Evolutionary conservation across 2,888 invertebrate species (phyloP).

Genomic region (Caenorhabditis sp.): DNA sequence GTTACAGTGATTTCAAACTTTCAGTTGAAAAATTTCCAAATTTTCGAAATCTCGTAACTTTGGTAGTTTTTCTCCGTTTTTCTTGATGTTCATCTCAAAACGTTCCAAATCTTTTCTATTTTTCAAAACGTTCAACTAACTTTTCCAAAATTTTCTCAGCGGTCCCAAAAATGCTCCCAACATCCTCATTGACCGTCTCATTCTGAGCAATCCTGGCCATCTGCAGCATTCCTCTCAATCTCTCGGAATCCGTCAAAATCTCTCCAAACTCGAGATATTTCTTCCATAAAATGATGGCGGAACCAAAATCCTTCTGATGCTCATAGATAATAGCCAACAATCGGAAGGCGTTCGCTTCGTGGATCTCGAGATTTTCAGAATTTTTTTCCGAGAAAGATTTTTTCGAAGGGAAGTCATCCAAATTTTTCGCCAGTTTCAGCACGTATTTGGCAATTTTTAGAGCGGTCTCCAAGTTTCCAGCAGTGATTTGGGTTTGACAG

Average conservation of each 20-base stretch:
- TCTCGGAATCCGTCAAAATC: constrained; percentile 22
- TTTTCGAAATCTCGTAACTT: background rate
- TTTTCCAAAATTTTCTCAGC: constrained; percentile 20
- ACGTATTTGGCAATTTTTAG: constrained; percentile 62
- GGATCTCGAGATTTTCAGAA: constrained; percentile 3
- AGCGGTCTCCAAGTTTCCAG: constrained; percentile 43
- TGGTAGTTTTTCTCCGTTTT: background rate
- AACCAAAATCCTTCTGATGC: constrained; percentile 63
- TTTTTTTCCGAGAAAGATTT: too few species aligned
- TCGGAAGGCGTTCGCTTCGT: constrained; percentile 54
- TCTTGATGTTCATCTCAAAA: constrained; percentile 2
- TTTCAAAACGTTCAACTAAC: background rate
- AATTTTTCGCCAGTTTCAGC: constrained; percentile 2
- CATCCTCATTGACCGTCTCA: constrained; percentile 28
- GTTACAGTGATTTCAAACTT: constrained; percentile 1
- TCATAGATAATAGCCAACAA: constrained; percentile 67
- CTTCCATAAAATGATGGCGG: constrained; percentile 60
- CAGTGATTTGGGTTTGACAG: constrained; percentile 58
- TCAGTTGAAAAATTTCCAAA: background rate
- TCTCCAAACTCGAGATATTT: constrained; percentile 44
- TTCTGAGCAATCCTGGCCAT: constrained; percentile 32
- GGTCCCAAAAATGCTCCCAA: constrained; percentile 23
- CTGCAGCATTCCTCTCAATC: constrained; percentile 39
- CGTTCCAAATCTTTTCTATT: background rate
- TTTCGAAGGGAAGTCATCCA: background rate